Base-by-base conservation (phyloP, 2,888 invertebrate species). In the Cacoxenus indagator region DNA sequence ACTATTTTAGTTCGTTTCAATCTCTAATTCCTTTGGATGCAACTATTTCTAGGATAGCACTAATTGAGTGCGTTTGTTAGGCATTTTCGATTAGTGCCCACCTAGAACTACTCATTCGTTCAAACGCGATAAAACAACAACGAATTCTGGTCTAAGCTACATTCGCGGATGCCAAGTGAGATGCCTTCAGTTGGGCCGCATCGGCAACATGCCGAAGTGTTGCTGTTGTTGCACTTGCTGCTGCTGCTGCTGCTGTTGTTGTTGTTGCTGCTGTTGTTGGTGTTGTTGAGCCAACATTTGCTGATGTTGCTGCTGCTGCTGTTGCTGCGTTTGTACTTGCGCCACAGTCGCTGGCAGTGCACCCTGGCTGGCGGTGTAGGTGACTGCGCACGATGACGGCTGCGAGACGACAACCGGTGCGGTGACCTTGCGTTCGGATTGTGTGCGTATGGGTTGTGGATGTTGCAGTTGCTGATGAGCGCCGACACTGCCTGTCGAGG, bases 401-500 rank as follows among this genome's bases (percentile, higher is more conserved):
- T 87, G 87, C 6, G 88, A 85, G n/a, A 85, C 85, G 46, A 86
- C 85, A 6, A 85, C 84, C 0, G 85, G 86, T 0, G 85, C 82
- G 4, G 86, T 85, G 22, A 87, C 85, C 78, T 88, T 88, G 26
- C 88, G 83, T 70, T 88, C 88, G 1, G 87, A 86, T 72, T 87
- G 88, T 22, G 86, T 87, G 59, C 87, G 82, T 67, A 87, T 85
- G 1, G 80, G 75, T 37, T 84, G 76, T 9, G 84, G 77, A 68
- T 84, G 84, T 19, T 62, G 61, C 11, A 62, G n/a, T 22, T 43
- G 43, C 74, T 51, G 61, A 9, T 27, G 19, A 65, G 66, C 59
- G 67, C 5, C 67, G 59, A 22, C 68, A 68, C 61, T 73, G 29
- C 69, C 78, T n/a, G 72, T 75, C 71, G 71, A 82, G 0, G 85